Percentiles rank a stretch among this genome's conserved stretches.
These are phyloP conservation scores for Myodes glareolus DNA, from an alignment of 2,113 vertebrate genomes.

Conservation along the genomic window DNA sequence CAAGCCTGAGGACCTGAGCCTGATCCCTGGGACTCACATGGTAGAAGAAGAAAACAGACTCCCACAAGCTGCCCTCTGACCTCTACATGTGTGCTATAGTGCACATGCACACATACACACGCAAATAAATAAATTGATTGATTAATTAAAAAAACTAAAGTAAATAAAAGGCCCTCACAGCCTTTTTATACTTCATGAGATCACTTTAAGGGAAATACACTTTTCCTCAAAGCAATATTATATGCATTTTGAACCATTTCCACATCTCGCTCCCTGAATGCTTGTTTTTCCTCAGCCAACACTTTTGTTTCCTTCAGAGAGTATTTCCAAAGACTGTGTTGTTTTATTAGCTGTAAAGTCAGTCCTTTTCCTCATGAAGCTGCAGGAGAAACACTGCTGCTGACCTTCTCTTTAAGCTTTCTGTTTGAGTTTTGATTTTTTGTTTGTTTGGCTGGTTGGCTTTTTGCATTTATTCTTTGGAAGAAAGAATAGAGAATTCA, in stretches of 20 bases:
- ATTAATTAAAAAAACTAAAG: not conserved
- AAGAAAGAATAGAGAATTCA: not conserved
- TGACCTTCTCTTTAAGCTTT: not conserved
- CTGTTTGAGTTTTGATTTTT: not conserved
- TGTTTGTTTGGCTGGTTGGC: not conserved
- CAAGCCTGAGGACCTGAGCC: not conserved
- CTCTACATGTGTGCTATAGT: not conserved
- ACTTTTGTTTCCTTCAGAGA: conserved; percentile 55
- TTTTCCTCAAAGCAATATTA: conserved; percentile 41
- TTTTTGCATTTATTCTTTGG: conserved; percentile 8
- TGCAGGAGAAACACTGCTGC: conserved; percentile 16
- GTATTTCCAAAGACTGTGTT: conserved; percentile 60
- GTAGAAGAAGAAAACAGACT: not conserved
- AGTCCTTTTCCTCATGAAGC: conserved; percentile 74
- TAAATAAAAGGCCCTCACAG: not conserved
- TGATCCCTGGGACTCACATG: not conserved
- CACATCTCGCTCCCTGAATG: conserved; percentile 64
- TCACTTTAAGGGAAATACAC: conserved; percentile 17
- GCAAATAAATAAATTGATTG: not conserved
- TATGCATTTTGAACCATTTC: conserved; percentile 62
- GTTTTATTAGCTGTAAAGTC: not conserved
- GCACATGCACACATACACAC: not conserved
- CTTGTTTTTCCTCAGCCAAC: conserved; percentile 47
- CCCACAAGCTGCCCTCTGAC: not conserved
- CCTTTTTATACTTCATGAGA: not conserved